Conservation (phyloP, 2,113 vertebrate genomes). For the Todiramphus saurophagus region DNA sequence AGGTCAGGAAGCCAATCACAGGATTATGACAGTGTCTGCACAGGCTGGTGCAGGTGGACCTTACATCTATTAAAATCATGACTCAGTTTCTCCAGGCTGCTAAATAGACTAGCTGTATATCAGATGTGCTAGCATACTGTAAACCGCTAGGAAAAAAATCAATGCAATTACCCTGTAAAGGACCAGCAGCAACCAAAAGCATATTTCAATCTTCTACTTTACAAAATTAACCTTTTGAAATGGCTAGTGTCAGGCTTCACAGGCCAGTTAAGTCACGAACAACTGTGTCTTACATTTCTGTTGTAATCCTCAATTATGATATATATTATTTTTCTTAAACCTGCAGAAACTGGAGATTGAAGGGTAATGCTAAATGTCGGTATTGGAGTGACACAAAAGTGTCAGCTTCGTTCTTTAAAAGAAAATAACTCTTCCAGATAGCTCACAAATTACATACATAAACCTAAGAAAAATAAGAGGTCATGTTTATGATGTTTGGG, state of each 20-base stretch:
- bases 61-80: background rate
- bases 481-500: background rate
- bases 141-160: background rate
- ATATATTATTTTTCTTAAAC: background rate
- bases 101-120: background rate
- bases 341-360: background rate
- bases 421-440: background rate
- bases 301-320: background rate
- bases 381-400: accelerated
- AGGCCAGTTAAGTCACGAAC: background rate
- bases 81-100: background rate
- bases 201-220: background rate
- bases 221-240: constrained; percentile 14
- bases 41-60: background rate
- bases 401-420: background rate
- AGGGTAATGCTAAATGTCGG: background rate
- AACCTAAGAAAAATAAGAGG: background rate
- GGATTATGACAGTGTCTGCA: background rate
- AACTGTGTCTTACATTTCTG: background rate
- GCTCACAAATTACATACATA: background rate
- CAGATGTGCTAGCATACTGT: background rate
- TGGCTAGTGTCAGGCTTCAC: background rate
- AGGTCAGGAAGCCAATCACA: background rate
- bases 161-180: background rate
- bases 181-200: background rate